These are phyloP conservation scores for Jordanella pulchra DNA, from an alignment of 2,797 vertebrate genomes.

Conservation along the genomic window DNA sequence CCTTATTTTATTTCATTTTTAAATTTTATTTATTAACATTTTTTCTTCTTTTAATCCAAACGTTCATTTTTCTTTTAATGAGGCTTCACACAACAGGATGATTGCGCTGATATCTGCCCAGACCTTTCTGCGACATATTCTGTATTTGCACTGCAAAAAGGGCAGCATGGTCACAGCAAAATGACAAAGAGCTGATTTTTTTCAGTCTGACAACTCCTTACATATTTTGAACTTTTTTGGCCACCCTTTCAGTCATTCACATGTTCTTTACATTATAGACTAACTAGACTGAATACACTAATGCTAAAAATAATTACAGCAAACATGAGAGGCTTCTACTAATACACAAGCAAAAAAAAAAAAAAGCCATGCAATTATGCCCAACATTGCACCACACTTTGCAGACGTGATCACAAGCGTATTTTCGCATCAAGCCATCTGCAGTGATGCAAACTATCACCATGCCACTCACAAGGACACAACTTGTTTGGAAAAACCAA, in stretches of 20 bases:
- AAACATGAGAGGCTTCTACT: slow-evolving; percentile 30
- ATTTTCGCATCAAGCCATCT: slow-evolving; percentile 69
- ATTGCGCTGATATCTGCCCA: too few relatives aligned
- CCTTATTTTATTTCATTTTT: not conserved
- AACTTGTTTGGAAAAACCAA: slow-evolving; percentile 48
- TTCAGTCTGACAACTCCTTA: slow-evolving; percentile 26
- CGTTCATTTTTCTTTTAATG: too few relatives aligned
- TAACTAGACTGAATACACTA: too few relatives aligned
- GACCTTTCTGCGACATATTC: too few relatives aligned
- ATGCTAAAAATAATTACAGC: slow-evolving; percentile 57
- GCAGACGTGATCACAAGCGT: slow-evolving; percentile 48
- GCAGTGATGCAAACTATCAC: slow-evolving; percentile 59
- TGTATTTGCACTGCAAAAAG: too few relatives aligned
- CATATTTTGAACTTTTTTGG: slow-evolving; percentile 46
- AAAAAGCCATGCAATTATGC: slow-evolving; percentile 34
- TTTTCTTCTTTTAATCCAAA: not conserved
- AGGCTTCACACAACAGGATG: too few relatives aligned
- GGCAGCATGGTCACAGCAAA: slow-evolving; percentile 17
- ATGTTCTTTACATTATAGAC: slow-evolving; percentile 57
- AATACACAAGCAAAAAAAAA: slow-evolving; percentile 37
- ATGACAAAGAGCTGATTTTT: slow-evolving; percentile 40
- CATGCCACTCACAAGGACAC: slow-evolving; percentile 62
- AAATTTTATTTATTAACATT: not conserved
- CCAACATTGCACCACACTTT: slow-evolving; percentile 38
- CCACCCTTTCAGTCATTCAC: slow-evolving; percentile 57